Conservation (phyloP, 2,113 vertebrate species). For the Haemorhous mexicanus region DNA sequence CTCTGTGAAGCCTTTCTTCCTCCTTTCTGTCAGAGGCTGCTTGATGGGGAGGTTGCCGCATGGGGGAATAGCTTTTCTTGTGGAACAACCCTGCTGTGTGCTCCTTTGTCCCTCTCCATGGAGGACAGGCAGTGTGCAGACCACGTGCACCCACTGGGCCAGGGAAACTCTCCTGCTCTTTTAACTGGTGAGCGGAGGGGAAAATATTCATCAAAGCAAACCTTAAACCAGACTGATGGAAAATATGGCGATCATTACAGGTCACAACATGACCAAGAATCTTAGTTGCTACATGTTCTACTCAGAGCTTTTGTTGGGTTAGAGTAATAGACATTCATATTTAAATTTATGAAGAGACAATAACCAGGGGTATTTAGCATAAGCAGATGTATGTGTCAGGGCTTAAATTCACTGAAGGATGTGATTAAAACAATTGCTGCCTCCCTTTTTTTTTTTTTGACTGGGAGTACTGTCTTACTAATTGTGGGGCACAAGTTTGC, state of each 20-base stretch:
- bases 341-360: neutral
- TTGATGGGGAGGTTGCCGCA: neutral
- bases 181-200: neutral
- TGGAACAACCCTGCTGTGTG: neutral
- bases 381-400: neutral
- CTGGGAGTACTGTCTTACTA: neutral
- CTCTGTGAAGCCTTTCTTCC: neutral
- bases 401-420: neutral
- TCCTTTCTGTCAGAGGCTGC: neutral
- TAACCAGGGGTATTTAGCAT: neutral
- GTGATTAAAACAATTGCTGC: neutral
- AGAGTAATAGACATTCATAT: neutral
- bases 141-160: neutral
- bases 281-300: neutral
- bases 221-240: neutral
- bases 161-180: neutral
- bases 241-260: neutral
- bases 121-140: neutral
- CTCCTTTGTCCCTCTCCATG: neutral
- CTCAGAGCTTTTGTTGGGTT: neutral
- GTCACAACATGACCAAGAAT: slow-evolving; percentile 12
- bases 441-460: neutral
- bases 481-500: neutral
- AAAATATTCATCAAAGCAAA: slow-evolving; percentile 3
- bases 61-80: accelerated